Base-by-base conservation (phyloP, 2,113 vertebrate genomes). In the Festucalex cinctus region DNA sequence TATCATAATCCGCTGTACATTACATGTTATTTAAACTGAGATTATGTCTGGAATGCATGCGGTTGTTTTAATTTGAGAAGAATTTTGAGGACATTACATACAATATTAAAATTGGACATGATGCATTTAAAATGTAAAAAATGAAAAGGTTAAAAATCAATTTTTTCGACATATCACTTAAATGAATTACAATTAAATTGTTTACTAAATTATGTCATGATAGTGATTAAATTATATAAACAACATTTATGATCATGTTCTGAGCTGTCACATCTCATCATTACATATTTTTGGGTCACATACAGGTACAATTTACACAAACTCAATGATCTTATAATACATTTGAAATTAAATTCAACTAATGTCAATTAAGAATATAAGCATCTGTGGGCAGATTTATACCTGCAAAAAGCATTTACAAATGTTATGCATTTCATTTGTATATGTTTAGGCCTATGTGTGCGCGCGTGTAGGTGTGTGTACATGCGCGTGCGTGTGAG, bases 21-120 rank as follows among this genome's bases (percentile, higher is more conserved):
- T n/a, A 17, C 6, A 9, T 22, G 1, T 26, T 14, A n/a, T 54
- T 26, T 54, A 59, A 36, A 36, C 17, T 35, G 74, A 81, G 79
- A 86, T 86, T 75, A 88, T 61, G 69, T 75, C 17, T 76, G 61
- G 70, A 73, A 71, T 28, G 6, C 57, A 75, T 63, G 57, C 3
- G 62, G 26, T 36, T 68, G 62, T 64, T 28, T 60, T 58, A 62
- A 70, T 35, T 9, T 35, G 22, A 51, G 63, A 46, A 64, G 71
- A 78, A 77, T 75, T 82, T 66, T 69, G 36, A 13, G 57, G 60
- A 67, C 69, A 73, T 78, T 70, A 63, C 70, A 22, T 75, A 65
- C 76, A 59, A 68, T 61, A 72, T 68, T 65, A 81, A 72, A 56
- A 79, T 74, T 75, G 59, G 43, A 61, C 19, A 37, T 51, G 17